Conservation (phyloP, 2,113 vertebrate genomes). For the Callionymus lyra region DNA sequence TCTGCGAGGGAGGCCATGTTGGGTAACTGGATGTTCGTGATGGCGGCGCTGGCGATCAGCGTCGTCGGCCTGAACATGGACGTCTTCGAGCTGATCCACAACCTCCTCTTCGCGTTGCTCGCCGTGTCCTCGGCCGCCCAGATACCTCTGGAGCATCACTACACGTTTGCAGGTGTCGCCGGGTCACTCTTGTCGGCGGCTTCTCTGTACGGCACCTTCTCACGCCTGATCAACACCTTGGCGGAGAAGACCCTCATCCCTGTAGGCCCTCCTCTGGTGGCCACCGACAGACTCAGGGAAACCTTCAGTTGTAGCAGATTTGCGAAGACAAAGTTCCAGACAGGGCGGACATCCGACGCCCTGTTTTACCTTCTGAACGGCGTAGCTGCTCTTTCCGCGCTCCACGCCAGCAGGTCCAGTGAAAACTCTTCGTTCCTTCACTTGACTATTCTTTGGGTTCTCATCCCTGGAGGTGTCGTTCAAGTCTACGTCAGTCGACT, state of each 20-base stretch:
- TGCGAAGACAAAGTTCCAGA: slow-evolving; percentile 3
- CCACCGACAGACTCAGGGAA: slow-evolving; percentile 54
- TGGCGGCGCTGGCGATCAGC: slow-evolving; percentile 62
- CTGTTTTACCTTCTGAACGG: slow-evolving; percentile 81
- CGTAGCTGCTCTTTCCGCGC: slow-evolving; percentile 71
- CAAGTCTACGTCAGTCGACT: slow-evolving; percentile 76
- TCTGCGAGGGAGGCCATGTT: slow-evolving; percentile 64
- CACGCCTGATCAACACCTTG: slow-evolving; percentile 78
- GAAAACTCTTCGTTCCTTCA: slow-evolving; percentile 44
- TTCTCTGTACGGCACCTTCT: slow-evolving; percentile 73
- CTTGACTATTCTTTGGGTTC: slow-evolving; percentile 72
- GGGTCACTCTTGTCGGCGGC: slow-evolving; percentile 65
- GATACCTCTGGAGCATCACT: slow-evolving; percentile 60
- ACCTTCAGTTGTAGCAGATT: slow-evolving; percentile 21
- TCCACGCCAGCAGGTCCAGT: slow-evolving; percentile 38
- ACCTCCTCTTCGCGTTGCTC: slow-evolving; percentile 69
- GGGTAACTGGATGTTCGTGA: slow-evolving; percentile 80
- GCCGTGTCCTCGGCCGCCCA: slow-evolving; percentile 69
- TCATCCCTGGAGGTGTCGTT: slow-evolving; percentile 74
- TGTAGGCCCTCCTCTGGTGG: slow-evolving; percentile 65
- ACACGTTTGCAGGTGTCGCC: slow-evolving; percentile 72
- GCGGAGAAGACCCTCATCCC: slow-evolving; percentile 80
- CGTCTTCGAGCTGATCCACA: slow-evolving; percentile 74
- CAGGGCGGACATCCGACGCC: slow-evolving; percentile 62
- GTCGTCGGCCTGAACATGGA: slow-evolving; percentile 71